Evolutionary conservation across 2,888 invertebrate species (phyloP), one percentile per base, ranked within the genome.

Genomic region (Drosophila austrosaltans): DNA sequence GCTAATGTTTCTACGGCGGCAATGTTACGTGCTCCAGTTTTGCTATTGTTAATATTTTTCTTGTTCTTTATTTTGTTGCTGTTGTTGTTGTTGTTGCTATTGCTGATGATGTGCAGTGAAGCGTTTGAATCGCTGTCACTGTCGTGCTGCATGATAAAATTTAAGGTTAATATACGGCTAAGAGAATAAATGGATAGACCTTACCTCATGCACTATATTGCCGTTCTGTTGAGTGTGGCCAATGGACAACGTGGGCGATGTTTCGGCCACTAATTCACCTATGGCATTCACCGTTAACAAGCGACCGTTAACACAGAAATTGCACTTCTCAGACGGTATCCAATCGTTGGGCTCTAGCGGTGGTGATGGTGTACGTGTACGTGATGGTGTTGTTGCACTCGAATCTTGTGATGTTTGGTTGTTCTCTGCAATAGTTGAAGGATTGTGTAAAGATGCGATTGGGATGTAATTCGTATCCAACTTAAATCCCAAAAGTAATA

Each of bases 261-360:
- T 90, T 91, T 92, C 93, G 82, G 92, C 92, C 90, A 92, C 93
- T 84, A 92, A 80, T 87, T 92, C 92, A 72, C 93, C 93, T 80
- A 90, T 90, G 79, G 92, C 91, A 92, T 92, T 93, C 85, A 93
- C 92, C 89, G 92, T 92, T 90, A 93, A 93, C 93, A 95, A 94
- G 93, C 95, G 95, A 93, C 95, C 95, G 94, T 95, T 94, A 92
- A 95, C 95, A 93, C 96, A 97, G 93, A 96, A 96, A 94, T 96
- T 95, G 93, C 96, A 97, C 94, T 96, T 96, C 92, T 95, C 95
- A 92, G 95, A 94, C 86, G 96, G 96, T 92, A 95, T 95, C 96
- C 96, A 97, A 92, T 96, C 96, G 91, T 93, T 92, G 60, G 94
- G 94, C 77, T 88, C 89, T 76, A 87, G 81, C 81, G 89, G 86